phyloP scores from a whole-genome alignment of 1,140 invertebrate genomes.

The Yoshiicerus persimilis region DNA sequence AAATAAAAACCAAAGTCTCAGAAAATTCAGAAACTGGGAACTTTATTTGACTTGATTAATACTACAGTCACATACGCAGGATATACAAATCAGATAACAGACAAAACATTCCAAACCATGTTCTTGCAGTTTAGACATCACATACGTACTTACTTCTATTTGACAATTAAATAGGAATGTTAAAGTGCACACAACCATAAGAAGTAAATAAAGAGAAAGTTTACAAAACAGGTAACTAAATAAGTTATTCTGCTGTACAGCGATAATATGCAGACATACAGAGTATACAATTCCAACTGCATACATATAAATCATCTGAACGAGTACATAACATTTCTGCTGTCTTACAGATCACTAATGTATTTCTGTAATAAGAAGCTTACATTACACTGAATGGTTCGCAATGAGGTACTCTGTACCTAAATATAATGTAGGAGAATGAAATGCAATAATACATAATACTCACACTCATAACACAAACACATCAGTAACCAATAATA shows the following conservation, averaged over 20 bases:
- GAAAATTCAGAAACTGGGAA: not conserved
- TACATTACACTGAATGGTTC: no score
- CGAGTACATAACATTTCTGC: no score
- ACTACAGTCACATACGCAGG: not conserved
- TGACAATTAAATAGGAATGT: not conserved
- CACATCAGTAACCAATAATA: no score
- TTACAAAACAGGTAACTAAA: not conserved
- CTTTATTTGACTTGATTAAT: not conserved
- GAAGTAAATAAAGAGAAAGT: not conserved
- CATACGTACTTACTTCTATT: not conserved
- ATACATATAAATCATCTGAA: not conserved
- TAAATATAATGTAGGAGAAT: no score
- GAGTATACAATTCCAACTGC: not conserved
- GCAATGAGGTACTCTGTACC: no score
- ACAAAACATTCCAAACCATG: not conserved
- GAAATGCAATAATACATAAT: no score
- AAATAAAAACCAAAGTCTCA: not conserved
- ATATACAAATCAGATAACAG: not conserved
- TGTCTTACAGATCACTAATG: not conserved
- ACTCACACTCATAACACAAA: no score
- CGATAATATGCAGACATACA: not conserved
- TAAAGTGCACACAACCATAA: not conserved
- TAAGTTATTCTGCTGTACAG: not conserved
- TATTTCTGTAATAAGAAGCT: not conserved
- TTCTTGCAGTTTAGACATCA: not conserved